These are phyloP conservation scores for Cliona cf. orientalis DNA, from an alignment of 37 sponge, comb jelly and placozoan species.

Conservation along the genomic window DNA sequence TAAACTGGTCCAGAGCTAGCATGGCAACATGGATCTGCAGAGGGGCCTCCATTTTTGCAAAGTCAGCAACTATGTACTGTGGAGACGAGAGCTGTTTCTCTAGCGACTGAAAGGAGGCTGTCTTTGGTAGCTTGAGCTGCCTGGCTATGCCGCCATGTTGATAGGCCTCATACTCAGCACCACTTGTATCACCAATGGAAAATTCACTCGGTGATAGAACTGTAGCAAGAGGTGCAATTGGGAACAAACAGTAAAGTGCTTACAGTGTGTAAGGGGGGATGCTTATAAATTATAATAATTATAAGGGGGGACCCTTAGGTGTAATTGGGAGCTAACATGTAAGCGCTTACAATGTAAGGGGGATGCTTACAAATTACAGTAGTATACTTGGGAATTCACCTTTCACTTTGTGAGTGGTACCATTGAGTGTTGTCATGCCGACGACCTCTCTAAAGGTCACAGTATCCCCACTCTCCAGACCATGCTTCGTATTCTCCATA, in stretches of 20 bases:
- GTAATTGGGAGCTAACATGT: not conserved
- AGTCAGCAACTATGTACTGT: slow-evolving; percentile 64
- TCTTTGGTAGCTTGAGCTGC: slow-evolving; percentile 73
- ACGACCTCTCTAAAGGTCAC: slow-evolving; percentile 88
- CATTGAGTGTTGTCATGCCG: slow-evolving; percentile 92
- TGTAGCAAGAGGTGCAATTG: slow-evolving; percentile 1
- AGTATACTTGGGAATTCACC: slow-evolving; percentile 30
- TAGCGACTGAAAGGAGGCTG: slow-evolving; percentile 74
- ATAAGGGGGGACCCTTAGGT: not conserved
- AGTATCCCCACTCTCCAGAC: slow-evolving; percentile 78
- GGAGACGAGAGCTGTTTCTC: slow-evolving; percentile 67
- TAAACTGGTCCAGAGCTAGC: slow-evolving; percentile 60
- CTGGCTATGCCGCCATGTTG: slow-evolving; percentile 80
- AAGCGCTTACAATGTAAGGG: not conserved
- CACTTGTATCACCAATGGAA: slow-evolving; percentile 84
- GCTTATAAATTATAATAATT: not conserved
- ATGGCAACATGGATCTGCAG: slow-evolving; percentile 46
- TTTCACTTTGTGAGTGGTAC: slow-evolving; percentile 59
- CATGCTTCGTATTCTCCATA: slow-evolving; percentile 76
- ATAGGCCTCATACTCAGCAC: slow-evolving; percentile 41
- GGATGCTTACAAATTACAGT: not conserved
- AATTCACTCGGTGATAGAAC: slow-evolving; percentile 81
- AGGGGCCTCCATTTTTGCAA: slow-evolving; percentile 74
- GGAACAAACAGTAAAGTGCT: not conserved
- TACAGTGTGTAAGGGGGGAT: not conserved